Base-by-base conservation (phyloP, 2,113 vertebrate genomes). In the Rhynchomys soricoides region DNA sequence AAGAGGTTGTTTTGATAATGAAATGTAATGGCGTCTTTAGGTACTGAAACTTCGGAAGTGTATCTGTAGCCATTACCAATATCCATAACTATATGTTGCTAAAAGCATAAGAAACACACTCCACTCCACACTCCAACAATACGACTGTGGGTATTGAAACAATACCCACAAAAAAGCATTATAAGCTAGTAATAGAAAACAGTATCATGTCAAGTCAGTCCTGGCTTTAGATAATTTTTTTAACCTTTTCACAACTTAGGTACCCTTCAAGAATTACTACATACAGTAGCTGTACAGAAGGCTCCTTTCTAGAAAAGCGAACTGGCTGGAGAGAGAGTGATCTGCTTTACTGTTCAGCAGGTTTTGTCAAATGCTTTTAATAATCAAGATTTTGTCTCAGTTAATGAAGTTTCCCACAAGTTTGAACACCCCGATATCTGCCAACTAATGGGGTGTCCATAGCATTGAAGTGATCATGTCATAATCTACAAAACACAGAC, bases 281-380 rank as follows among this genome's bases (percentile, higher is more conserved):
- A 3, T 5, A 94, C 68, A 86, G n/a, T 71, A 93, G 62, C 34
- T 62, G 37, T 64, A 83, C 24, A 79, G 68, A 94, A 89, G 22
- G 74, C 29, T 91, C 75, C 43, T 31, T 12, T 52, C 31, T 74
- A 83, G 78, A 93, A 73, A 88, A 95, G 52, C 68, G 48, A 95
- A 73, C 37, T 70, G n/a, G 55, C 24, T n/a, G 24, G 29, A 71
- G 29, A 15, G 74, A 68, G 15, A 88, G 34, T 19, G 6, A 79
- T 59, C 90, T 83, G 31, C 43, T 91, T 86, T 82, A 94, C 40
- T 73, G 19, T 7, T 29, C 26, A 73, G 24, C 75, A 1, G 0
- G 40, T 94, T 96, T 93, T 71, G 71, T 89, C 92, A 91, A 91
- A 77, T 45, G 75, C 40, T 87, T 95, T 94, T 52, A 87, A 87